phyloP scores from a whole-genome alignment of 1,140 invertebrate genomes.

The Drosophila murphyi region DNA sequence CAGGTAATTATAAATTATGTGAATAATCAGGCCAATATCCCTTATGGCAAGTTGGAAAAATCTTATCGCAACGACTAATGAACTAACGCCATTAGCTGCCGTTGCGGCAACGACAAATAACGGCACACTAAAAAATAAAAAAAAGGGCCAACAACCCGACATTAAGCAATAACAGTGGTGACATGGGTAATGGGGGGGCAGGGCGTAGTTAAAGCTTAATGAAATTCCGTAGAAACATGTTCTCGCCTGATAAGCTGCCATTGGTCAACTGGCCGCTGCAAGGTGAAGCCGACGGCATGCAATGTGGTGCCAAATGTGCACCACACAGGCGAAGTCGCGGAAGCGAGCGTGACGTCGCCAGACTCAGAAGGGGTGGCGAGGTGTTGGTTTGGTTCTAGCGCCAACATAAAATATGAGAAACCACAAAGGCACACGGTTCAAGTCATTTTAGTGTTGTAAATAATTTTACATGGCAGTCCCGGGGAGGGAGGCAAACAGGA shows the following conservation, averaged over 20 bases:
- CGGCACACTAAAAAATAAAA: conserved; percentile 59
- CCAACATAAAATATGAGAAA: conserved; percentile 58
- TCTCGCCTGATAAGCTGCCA: conserved; percentile 83
- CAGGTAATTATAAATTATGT: conserved; percentile 34
- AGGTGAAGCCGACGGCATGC: conserved; percentile 49
- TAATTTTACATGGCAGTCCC: conserved; percentile 56
- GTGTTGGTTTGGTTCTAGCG: not conserved
- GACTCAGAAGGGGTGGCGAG: conserved; percentile 8
- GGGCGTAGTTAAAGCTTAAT: conserved; percentile 59
- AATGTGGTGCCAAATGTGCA: conserved; percentile 70
- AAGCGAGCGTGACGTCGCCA: conserved; percentile 69
- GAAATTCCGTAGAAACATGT: conserved; percentile 83
- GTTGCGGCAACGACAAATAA: conserved; percentile 59
- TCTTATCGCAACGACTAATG: conserved; percentile 77
- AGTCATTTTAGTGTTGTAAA: conserved; percentile 75
- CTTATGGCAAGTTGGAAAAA: conserved; percentile 29
- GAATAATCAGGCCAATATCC: not conserved
- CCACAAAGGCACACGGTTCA: conserved; percentile 63
- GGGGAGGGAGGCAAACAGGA: not conserved
- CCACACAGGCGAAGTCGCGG: conserved; percentile 70
- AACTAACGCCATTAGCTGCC: conserved; percentile 78
- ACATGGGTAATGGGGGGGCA: not conserved
- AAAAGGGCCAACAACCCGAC: conserved; percentile 60
- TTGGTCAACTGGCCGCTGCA: conserved; percentile 71
- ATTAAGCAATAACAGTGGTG: conserved; percentile 54